Percentiles rank a stretch among this genome's conserved stretches.
Evolutionary conservation across 2,797 vertebrate species (phyloP).

Genomic region (Pseudomugil gertrudae): DNA sequence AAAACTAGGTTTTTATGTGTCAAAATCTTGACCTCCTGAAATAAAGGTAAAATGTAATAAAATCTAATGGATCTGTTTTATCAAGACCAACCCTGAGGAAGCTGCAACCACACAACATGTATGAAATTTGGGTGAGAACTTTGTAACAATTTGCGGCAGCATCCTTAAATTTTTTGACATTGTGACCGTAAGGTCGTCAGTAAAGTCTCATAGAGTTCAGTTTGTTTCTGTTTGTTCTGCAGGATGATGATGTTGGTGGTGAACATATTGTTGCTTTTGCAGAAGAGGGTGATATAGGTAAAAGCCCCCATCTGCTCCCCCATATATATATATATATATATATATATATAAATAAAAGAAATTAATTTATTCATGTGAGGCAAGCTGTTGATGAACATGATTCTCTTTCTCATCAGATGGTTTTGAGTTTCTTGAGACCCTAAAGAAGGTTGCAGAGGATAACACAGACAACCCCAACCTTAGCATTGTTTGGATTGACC

Average conservation of each 20-base stretch:
- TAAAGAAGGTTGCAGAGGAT: conserved; percentile 90
- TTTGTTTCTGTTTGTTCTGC: conserved; percentile 18
- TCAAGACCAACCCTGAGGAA: conserved; percentile 90
- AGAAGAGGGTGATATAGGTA: conserved; percentile 90
- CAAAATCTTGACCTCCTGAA: neutral
- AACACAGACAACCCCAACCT: conserved; percentile 91
- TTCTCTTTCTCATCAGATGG: conserved; percentile 80
- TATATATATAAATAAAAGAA: too few species aligned
- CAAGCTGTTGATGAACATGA: neutral
- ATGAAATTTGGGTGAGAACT: conserved; percentile 87
- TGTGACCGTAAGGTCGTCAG: neutral
- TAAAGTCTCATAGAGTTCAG: neutral
- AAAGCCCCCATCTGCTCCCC: neutral
- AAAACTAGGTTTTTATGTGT: neutral
- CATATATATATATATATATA: too few species aligned
- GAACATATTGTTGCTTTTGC: conserved; percentile 92
- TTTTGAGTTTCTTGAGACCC: conserved; percentile 90
- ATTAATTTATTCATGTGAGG: too few species aligned
- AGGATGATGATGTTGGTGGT: conserved; percentile 87
- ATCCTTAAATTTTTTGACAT: neutral
- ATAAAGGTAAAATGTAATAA: neutral
- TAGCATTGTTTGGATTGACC: conserved; percentile 94
- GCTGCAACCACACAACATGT: conserved; percentile 90
- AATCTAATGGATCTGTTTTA: conserved; percentile 42
- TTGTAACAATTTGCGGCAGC: neutral